A percentile compares a stretch with the other conserved stretches of the same genome.
phyloP scores from a whole-genome alignment of 2,888 invertebrate genomes.

The Hoplodrina blanda region DNA sequence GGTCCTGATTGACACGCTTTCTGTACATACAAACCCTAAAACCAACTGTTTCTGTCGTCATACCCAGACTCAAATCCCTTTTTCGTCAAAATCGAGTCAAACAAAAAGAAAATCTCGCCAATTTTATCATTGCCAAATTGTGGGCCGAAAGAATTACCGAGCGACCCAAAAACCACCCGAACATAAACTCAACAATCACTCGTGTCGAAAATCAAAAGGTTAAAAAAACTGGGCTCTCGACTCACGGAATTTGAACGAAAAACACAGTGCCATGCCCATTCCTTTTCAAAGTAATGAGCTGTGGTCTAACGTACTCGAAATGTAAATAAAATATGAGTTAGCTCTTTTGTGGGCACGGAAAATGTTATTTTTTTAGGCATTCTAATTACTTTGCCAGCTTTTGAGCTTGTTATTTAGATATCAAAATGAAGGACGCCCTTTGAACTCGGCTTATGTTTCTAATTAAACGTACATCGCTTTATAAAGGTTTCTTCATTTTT shows the following conservation, averaged over 20 bases:
- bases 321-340: conserved; percentile 59
- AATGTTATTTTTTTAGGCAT: conserved; percentile 39
- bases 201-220: conserved; percentile 29
- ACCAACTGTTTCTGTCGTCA: no score
- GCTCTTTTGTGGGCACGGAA: conserved; percentile 37
- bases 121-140: conserved; percentile 12
- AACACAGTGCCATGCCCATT: conserved; percentile 36
- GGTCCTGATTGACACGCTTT: no score
- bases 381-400: conserved; percentile 37
- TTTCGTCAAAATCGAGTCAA: background rate
- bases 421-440: conserved; percentile 24
- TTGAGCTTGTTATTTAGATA: conserved; percentile 41
- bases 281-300: conserved; percentile 57
- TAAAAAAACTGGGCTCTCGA: conserved; percentile 13
- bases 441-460: conserved; percentile 16
- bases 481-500: background rate
- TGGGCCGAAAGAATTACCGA: background rate
- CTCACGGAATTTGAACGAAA: conserved; percentile 24
- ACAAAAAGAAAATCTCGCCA: conserved; percentile 18
- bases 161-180: conserved; percentile 7
- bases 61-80: background rate
- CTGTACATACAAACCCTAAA: no score
- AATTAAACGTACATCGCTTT: conserved; percentile 27
- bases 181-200: conserved; percentile 25
- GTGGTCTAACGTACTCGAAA: conserved; percentile 50